These are phyloP conservation scores for Zoanthus gigantus DNA, from an alignment of 92 coral and sea anemone species.

Conservation along the genomic window DNA sequence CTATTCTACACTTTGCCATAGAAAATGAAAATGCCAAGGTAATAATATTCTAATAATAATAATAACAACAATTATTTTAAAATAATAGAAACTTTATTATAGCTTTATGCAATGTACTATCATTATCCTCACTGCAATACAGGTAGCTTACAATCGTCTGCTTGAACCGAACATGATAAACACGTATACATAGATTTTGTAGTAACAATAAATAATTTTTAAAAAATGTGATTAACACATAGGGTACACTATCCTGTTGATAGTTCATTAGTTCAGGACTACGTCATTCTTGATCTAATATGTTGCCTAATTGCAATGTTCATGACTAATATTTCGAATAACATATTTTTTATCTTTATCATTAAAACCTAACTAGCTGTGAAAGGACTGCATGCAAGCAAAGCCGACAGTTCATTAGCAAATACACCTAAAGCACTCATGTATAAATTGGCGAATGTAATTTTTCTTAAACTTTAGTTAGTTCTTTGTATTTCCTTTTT, in stretches of 20 bases:
- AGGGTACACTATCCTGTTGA: background rate
- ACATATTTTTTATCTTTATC: background rate
- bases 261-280: no score
- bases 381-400: background rate
- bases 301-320: background rate
- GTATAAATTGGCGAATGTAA: background rate
- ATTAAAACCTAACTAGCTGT: background rate
- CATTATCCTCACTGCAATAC: background rate
- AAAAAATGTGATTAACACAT: background rate
- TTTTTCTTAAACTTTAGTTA: no score
- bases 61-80: no score
- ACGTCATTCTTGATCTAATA: background rate
- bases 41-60: no score
- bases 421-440: background rate
- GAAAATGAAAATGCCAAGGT: no score
- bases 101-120: conserved; percentile 8
- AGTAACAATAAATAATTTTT: no score
- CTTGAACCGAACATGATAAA: background rate
- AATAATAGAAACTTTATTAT: background rate
- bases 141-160: conserved; percentile 11
- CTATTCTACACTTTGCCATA: no score
- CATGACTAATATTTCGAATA: background rate
- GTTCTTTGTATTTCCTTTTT: no score
- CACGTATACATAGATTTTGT: background rate
- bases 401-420: background rate